Evolutionary conservation across 2,113 vertebrate species (phyloP), one percentile per base, ranked within the genome.

Genomic region (Rhagologus leucostigma): DNA sequence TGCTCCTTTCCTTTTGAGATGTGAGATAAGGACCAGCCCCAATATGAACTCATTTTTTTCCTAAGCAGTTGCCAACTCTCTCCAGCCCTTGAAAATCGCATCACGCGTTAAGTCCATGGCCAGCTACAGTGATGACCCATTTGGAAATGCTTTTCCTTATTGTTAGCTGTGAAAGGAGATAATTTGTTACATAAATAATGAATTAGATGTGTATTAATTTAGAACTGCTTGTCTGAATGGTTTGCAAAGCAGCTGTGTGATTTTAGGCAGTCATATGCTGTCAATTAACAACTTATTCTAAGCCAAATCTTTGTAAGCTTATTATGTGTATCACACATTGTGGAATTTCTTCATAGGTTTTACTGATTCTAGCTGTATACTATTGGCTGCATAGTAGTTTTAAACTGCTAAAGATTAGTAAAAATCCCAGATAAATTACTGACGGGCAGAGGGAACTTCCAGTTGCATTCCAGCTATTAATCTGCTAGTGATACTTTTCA

Each of bases 181-280:
- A 96, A 96, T 96, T 95, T 95, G 93, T 97, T 94, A 83, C 92
- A 79, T 97, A 96, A 97, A 97, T 97, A 97, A 96, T 97, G 91
- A 97, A 97, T 96, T 93, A 90, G 95, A 93, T 79, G 84, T 89
- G 88, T 97, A 96, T 96, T 95, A 41, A 49, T 74, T 63, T 95
- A 95, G 91, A 97, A 94, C 79, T 89, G 42, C 64, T 95, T 95
- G 95, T 96, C 77, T 84, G 87, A 96, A 93, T 77, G 76, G 91
- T 53, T 88, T 95, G 86, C 64, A 93, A 89, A 95, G 94, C 91
- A 79, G 70, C 82, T 84, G 87, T 96, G 95, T 94, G 95, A 91
- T 88, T 96, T 90, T 94, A 73, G 95, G 91, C 96, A 94, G 85
- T 96, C 64, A 59, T 59, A 42, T 97, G 96, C 92, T 84, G 83